Evolutionary conservation across 2,113 vertebrate genomes (phyloP).

Genomic region (Prochilodus magdalenae): DNA sequence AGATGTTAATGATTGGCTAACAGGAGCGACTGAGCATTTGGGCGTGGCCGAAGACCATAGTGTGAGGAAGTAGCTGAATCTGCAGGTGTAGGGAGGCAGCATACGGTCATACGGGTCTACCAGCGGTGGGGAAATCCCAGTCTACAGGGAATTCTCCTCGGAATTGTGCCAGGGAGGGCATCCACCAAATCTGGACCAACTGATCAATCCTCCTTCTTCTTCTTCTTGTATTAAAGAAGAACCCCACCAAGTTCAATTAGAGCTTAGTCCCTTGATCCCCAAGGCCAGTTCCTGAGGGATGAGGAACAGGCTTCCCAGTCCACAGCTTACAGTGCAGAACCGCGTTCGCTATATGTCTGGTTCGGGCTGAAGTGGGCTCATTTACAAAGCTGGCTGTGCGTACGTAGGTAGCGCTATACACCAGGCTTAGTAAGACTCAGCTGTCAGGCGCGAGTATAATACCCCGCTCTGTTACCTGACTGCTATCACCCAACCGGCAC

Average conservation of each 20-base stretch:
- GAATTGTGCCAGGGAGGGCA: too few species aligned
- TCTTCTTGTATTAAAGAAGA: neutral
- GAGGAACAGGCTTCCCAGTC: neutral
- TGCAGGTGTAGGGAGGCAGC: too few species aligned
- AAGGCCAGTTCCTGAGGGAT: neutral
- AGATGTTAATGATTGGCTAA: too few species aligned
- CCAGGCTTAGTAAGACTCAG: neutral
- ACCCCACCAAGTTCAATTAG: neutral
- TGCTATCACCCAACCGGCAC: neutral
- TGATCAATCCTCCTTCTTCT: neutral
- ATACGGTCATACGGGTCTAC: too few species aligned
- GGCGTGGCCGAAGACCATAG: too few species aligned
- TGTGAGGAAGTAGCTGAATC: too few species aligned
- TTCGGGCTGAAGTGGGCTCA: neutral
- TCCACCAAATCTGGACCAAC: too few species aligned
- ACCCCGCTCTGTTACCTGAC: conserved; percentile 5
- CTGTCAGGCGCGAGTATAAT: neutral
- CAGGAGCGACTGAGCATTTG: too few species aligned
- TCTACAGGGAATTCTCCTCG: too few species aligned
- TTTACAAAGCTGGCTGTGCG: neutral
- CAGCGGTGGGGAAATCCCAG: too few species aligned
- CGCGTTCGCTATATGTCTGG: neutral
- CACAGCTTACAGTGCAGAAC: neutral
- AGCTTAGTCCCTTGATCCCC: neutral
- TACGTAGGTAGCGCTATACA: neutral